Percentiles rank a stretch among this genome's conserved stretches.
Conservation (phyloP, 2,113 vertebrate genomes). For the Rhadina sibilatrix region DNA sequence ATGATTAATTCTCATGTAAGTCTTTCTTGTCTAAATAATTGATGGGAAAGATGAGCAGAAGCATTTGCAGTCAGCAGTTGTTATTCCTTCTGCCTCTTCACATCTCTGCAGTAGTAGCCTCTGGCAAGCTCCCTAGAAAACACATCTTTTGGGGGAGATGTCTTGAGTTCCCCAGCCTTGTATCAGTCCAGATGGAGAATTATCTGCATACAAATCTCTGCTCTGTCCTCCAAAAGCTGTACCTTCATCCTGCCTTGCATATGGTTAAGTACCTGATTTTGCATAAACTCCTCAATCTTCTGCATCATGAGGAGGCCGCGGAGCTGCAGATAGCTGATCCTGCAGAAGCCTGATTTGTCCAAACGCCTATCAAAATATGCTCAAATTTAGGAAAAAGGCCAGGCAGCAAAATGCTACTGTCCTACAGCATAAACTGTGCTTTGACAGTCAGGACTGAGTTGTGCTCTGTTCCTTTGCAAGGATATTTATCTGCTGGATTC, state of each 20-base stretch:
- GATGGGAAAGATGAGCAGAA: conserved; percentile 65
- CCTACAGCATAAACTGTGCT: not conserved
- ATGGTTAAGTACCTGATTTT: not conserved
- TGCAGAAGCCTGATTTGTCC: not conserved
- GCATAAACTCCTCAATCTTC: not conserved
- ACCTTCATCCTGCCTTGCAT: not conserved
- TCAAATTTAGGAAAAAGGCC: not conserved
- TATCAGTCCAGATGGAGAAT: conserved; percentile 2
- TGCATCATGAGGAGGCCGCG: not conserved
- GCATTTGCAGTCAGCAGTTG: conserved; percentile 2
- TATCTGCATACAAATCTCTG: not conserved
- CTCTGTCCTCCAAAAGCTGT: not conserved
- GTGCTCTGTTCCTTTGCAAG: not conserved
- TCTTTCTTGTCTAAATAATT: conserved; percentile 75
- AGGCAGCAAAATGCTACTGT: not conserved
- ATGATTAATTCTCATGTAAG: conserved; percentile 75
- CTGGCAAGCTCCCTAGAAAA: not conserved
- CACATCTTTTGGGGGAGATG: not conserved
- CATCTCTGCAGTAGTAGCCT: not conserved
- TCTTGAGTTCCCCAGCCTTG: conserved; percentile 13
- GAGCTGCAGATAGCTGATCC: not conserved
- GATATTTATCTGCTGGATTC: not conserved
- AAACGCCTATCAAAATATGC: not conserved
- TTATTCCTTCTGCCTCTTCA: conserved; percentile 15
- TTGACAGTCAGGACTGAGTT: not conserved